Evolutionary conservation across 1,140 invertebrate genomes (phyloP).

Genomic region (Piezodorus guildinii): DNA sequence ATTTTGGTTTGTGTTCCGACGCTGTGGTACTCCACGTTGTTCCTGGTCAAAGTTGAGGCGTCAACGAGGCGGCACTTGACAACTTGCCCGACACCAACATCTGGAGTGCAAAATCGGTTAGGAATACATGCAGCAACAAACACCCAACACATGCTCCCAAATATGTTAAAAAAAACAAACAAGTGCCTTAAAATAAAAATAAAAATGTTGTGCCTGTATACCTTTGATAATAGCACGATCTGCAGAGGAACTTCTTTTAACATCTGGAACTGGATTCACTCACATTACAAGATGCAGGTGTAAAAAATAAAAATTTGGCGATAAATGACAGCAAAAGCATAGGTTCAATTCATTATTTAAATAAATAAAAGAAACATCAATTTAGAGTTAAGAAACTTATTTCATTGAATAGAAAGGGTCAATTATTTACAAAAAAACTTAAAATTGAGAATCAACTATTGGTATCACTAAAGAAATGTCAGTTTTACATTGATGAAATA

Average conservation of each 20-base stretch:
- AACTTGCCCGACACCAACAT: slow-evolving; percentile 4
- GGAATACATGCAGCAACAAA: slow-evolving; percentile 2
- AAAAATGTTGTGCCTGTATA: not conserved
- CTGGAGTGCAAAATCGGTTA: slow-evolving; percentile 2
- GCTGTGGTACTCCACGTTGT: not conserved
- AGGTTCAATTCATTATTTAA: no score
- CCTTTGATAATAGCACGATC: not conserved
- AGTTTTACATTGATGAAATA: no score
- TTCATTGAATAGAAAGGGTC: no score
- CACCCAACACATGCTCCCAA: slow-evolving; percentile 3
- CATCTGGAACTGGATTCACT: slow-evolving; percentile 9
- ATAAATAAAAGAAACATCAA: no score
- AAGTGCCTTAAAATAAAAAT: no score
- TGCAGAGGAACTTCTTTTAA: slow-evolving; percentile 7
- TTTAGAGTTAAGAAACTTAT: no score
- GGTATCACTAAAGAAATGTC: no score
- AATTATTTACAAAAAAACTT: no score
- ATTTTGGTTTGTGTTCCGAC: slow-evolving; percentile 14
- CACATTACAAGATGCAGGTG: not conserved
- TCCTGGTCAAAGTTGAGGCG: not conserved
- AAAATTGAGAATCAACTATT: no score
- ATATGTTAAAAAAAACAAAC: no score
- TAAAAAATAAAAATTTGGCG: no score
- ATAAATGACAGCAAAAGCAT: no score
- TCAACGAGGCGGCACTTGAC: not conserved